These are phyloP conservation scores for Bombyx huttoni DNA, from an alignment of 2,888 invertebrate genomes.

Conservation along the genomic window DNA sequence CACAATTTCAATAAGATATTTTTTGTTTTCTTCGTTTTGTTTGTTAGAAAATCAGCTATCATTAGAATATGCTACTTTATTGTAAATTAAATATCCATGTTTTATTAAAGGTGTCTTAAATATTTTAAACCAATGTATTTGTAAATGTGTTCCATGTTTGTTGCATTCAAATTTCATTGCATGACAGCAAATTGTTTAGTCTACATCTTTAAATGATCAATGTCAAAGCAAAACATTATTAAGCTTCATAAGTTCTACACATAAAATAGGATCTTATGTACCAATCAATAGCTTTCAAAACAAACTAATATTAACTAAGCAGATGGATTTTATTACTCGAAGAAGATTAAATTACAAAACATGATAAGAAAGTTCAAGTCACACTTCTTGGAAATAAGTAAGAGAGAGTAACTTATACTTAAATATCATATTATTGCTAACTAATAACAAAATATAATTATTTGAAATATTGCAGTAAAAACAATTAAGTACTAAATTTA, in stretches of 20 bases:
- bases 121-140: not conserved
- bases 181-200: not conserved
- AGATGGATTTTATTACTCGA: not conserved
- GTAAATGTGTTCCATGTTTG: not conserved
- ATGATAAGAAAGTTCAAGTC: not conserved
- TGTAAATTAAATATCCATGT: too few species aligned
- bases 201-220: not conserved
- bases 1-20: too few species aligned
- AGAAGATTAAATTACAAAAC: not conserved
- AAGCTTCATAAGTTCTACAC: not conserved
- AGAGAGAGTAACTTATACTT: not conserved
- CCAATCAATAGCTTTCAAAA: not conserved
- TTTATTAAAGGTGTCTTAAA: too few species aligned
- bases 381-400: slow-evolving; percentile 3
- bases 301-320: not conserved
- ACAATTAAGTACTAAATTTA: too few species aligned
- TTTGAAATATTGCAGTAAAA: too few species aligned
- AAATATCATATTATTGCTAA: not conserved
- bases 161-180: not conserved
- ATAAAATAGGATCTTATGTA: not conserved
- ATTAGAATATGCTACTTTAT: too few species aligned
- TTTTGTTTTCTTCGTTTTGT: too few species aligned
- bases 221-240: not conserved
- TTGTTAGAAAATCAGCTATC: too few species aligned
- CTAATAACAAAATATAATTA: too few species aligned